Base-by-base conservation (phyloP, 2,888 invertebrate species). In the Sclerodermus sp. region DNA sequence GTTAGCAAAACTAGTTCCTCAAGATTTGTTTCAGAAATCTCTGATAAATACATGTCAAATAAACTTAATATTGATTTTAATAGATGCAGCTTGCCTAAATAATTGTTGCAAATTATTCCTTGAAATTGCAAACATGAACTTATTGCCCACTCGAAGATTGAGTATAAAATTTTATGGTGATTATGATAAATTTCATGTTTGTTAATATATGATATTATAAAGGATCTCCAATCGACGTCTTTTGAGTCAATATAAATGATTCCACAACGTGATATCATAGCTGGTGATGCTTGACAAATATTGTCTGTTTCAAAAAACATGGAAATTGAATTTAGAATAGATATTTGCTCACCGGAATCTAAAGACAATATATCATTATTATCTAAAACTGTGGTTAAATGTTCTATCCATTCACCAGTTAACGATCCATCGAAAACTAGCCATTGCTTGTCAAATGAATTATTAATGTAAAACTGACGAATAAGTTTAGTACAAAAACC, bases 351-450 rank as follows among this genome's bases (percentile, higher is more conserved):
- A 18, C 85, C 85, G 34, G 83, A 83, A 72, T 81, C 79, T 36
- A 85, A 73, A 62, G 83, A 82, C 36, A 86, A 73, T 59, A 82
- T 83, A 67, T 81, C 82, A 43, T 59, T 62, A 4, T 83, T 82
- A 67, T 85, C 84, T 30, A 86, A 67, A 17, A 83, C 80, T 2
- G 84, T 82, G 67, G 83, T 83, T 76, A 86, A 80, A 66, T 82
- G 82, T 66, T 86, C 85, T 51, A 83, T 80, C 84, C 84, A 85
- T 12, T 79, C 77, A 14, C 81, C 79, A 62, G 83, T 83, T 15
- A 86, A 81, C 1, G 84, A 82, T 1, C 86, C 86, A 65, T 87
- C 86, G 67, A 87, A 83, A 47, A 86, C 76, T 5, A 87, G 74
- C 85, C 85, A 86, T 43, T 83, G 83, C 43, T 82, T 73, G 59